Evolutionary conservation across 2,888 invertebrate species (phyloP), one percentile per base, ranked within the genome.

Genomic region (Aproaerema taeniolella): DNA sequence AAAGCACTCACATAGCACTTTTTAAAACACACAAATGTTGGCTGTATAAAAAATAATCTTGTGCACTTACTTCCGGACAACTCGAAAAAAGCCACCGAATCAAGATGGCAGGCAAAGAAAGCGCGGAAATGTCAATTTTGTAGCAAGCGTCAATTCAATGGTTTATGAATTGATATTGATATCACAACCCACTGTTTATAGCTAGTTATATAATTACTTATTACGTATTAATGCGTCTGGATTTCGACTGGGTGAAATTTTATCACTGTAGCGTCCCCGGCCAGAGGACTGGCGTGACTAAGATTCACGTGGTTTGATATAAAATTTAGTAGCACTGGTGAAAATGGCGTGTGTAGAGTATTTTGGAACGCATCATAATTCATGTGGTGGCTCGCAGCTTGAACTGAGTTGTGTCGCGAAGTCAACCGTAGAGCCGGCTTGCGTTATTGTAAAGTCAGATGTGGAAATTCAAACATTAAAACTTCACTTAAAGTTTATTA

Each of bases 251-350:
- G 53, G 56, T 62, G 64, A 69, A 62, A 68, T 75, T 74, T 68
- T 72, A 70, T 65, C 65, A 61, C 69, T 55, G 57, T 68, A 61
- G 67, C 60, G 69, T 61, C 61, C 78, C 62, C 73, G 71, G 62
- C 74, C 71, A 70, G 58, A 61, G 73, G 67, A 61, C 63, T 64
- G 70, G 66, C 74, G 80, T 80, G 79, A 82, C 82, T 81, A 80
- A 77, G 64, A 58, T 67, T 70, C 74, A 72, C 73, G 66, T 76
- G 74, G 52, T 70, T 69, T 72, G 61, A 72, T 72, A 70, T 71
- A 77, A 79, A 78, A 75, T 80, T 79, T 74, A 72, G 71, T 72
- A 67, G 71, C 68, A 65, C 61, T 57, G 59, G 59, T 56, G 69
- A 67, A 74, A 72, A 67, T 58, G 59, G 58, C 64, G 65, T 16